These are phyloP conservation scores for Pocillopora verrucosa DNA, from an alignment of 64 coral and sea anemone genomes.

Conservation along the genomic window DNA sequence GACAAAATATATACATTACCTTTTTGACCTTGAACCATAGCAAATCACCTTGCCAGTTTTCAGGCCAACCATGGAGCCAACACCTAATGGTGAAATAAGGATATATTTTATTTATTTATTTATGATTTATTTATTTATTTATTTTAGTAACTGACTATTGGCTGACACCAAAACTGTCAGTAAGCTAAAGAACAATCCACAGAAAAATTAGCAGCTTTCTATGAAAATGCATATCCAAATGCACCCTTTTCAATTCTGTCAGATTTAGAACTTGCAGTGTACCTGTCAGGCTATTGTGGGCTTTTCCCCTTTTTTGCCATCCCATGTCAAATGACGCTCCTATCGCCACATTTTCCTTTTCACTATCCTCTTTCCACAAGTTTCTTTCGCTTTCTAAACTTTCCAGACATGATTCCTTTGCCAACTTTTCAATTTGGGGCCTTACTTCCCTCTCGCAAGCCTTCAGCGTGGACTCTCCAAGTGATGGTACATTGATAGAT, in stretches of 20 bases:
- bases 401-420: constrained; percentile 6
- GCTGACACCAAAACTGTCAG: constrained; percentile 11
- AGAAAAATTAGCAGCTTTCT: too few relatives aligned
- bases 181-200: too few relatives aligned
- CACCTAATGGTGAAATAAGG: neutral
- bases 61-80: constrained; percentile 29
- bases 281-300: constrained; percentile 50
- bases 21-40: constrained; percentile 6
- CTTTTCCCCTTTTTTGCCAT: constrained; percentile 63
- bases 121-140: neutral
- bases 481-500: constrained; percentile 20
- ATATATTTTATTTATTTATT: neutral
- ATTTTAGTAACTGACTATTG: constrained; percentile 14
- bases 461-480: constrained; percentile 13
- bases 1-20: neutral
- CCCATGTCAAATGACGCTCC: constrained; percentile 58
- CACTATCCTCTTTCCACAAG: neutral
- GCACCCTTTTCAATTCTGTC: too few relatives aligned
- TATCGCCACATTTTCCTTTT: neutral
- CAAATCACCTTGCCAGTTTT: constrained; percentile 43
- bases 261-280: neutral
- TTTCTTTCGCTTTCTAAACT: constrained; percentile 36
- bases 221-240: too few relatives aligned
- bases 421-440: constrained; percentile 26
- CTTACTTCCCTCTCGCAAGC: constrained; percentile 38